phyloP scores from a whole-genome alignment of 2,888 invertebrate genomes.

The Acleris holmiana region DNA sequence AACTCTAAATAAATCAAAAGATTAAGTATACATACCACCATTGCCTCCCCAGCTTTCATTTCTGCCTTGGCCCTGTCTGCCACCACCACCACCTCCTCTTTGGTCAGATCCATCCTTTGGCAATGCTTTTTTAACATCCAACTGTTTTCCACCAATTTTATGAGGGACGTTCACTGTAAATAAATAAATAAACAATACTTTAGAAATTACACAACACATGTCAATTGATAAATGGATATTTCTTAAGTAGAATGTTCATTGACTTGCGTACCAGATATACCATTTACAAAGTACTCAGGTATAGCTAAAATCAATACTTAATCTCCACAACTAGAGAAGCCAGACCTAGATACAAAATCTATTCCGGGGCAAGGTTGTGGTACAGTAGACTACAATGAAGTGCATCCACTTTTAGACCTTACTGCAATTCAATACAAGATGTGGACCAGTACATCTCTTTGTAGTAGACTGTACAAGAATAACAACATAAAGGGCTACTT shows the following conservation, averaged over 20 bases:
- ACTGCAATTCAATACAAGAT: too few relatives aligned
- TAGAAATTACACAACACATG: conserved; percentile 14
- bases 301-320: conserved; percentile 80
- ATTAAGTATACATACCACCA: conserved; percentile 60
- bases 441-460: too few relatives aligned
- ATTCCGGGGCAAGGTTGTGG: conserved; percentile 82
- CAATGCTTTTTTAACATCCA: conserved; percentile 97
- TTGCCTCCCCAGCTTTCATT: conserved; percentile 55
- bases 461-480: too few relatives aligned
- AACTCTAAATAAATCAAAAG: too few relatives aligned
- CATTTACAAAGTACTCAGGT: conserved; percentile 62
- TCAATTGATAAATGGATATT: conserved; percentile 12
- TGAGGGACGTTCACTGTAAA: conserved; percentile 91
- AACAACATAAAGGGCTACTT: conserved; percentile 76
- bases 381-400: too few relatives aligned
- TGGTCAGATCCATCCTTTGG: conserved; percentile 90
- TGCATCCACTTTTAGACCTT: too few relatives aligned
- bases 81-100: conserved; percentile 78
- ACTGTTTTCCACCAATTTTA: conserved; percentile 92
- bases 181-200: conserved; percentile 17
- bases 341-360: conserved; percentile 72
- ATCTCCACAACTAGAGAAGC: conserved; percentile 82
- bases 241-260: conserved; percentile 57
- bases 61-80: conserved; percentile 72
- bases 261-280: conserved; percentile 79